These are phyloP conservation scores for Leuciscus idus DNA, from an alignment of 2,113 vertebrate species.

Conservation along the genomic window DNA sequence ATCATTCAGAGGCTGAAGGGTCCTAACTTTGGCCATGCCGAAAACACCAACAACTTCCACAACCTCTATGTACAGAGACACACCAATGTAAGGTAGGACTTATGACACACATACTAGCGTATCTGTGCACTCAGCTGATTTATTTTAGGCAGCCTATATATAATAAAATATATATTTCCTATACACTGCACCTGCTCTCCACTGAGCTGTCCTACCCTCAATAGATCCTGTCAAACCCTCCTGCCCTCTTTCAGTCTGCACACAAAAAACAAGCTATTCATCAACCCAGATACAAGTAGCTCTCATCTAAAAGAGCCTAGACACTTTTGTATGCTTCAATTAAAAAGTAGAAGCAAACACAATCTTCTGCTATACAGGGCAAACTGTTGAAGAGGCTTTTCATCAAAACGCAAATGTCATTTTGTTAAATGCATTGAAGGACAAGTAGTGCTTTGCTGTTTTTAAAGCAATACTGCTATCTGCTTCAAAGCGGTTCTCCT, in stretches of 20 bases:
- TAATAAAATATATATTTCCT: neutral
- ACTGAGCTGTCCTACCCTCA: neutral
- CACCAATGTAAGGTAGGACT: slow-evolving; percentile 91
- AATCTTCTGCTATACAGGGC: slow-evolving; percentile 2
- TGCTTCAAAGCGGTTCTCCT: neutral
- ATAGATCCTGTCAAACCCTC: slow-evolving; percentile 6
- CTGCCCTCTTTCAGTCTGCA: slow-evolving; percentile 23
- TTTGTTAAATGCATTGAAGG: slow-evolving; percentile 21
- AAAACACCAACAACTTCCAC: slow-evolving; percentile 98
- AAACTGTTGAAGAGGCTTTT: slow-evolving; percentile 16
- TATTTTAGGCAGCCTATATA: slow-evolving; percentile 1
- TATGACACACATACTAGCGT: neutral
- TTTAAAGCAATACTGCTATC: slow-evolving; percentile 33
- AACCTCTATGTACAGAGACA: slow-evolving; percentile 97
- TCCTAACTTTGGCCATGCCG: slow-evolving; percentile 91
- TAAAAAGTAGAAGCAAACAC: slow-evolving; percentile 2
- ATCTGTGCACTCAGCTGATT: neutral
- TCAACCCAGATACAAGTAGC: slow-evolving; percentile 20
- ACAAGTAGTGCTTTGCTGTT: slow-evolving; percentile 25
- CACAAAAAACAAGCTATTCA: slow-evolving; percentile 36
- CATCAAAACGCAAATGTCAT: neutral
- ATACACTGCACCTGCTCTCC: neutral
- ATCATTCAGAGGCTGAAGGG: slow-evolving; percentile 97
- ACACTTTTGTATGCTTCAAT: neutral
- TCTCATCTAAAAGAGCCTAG: neutral